Base-by-base conservation (phyloP, 2,797 vertebrate genomes). In the Martes flavigula region DNA sequence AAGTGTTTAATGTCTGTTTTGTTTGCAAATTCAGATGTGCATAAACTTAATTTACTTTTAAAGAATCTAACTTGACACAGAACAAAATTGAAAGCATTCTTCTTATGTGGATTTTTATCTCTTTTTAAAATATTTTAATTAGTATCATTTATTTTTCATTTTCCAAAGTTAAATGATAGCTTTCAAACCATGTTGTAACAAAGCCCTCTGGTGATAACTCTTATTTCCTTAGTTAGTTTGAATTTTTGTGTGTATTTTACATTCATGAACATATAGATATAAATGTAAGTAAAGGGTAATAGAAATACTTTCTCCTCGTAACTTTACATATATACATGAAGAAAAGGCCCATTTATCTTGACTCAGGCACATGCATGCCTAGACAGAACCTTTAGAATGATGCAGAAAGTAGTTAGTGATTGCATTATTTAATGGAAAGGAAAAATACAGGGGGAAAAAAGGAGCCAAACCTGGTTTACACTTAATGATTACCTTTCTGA, bases 31-130 rank as follows among this genome's bases (percentile, higher is more conserved):
- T 40, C 23, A 95, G 18, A 54, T 46, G 90, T 77, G 0, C 17
- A 7, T 79, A 94, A 97, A 92, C 18, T 35, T 56, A 58, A 96
- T 51, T 96, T 7, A 90, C 86, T 98, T 97, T 97, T 92, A 85
- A 97, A 77, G 13, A 94, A 96, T 35, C 5, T 94, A 75, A 48
- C 6, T 84, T 85, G 51, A 56, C 92, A 46, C 17, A 87, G 58
- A 85, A 40, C 56, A 87, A 58, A 96, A 95, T 64, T 54, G 72
- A 54, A 97, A 97, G 30, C 40, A 46, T 13, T 92, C 35, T 17
- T 95, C 4, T 1, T 27, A 90, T 91, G 48, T 75, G 27, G 60
- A 48, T 84, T 97, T 97, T 95, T 96, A 32, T 35, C 73, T 94
- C 68, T 18, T 97, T 97, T 96, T 68, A 85, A 95, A 94, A 5